Base-by-base conservation (phyloP, 2,888 invertebrate species). In the Tromatobia lineatoria region DNA sequence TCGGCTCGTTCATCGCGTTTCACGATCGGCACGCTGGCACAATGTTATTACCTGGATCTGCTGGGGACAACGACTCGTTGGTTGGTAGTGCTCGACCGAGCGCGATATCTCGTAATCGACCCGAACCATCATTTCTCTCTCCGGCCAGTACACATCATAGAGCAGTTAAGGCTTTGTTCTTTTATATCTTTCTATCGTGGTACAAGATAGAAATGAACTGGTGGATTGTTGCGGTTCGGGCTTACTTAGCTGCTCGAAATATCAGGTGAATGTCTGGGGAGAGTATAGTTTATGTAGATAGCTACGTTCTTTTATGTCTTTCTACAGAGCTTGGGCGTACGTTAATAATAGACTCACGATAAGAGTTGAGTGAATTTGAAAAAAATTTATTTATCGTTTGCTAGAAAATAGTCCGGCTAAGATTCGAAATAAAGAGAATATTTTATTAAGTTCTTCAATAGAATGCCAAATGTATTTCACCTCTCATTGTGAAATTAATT, bases 61-160 rank as follows among this genome's bases (percentile, higher is more conserved):
- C 25, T 73, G 69, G 73, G 47, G 69, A 79, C 82, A 66, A 74
- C 75, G 70, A 74, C 70, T 78, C 78, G 42, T 74, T 11, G 11
- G 67, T 69, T 52, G 34, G 78, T 52, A 73, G 69, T 61, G 74
- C 57, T 73, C 82, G 82, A 73, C 77, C 77, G 77, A 77, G 54
- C 59, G 59, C 82, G 82, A 74, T 78, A 83, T 70, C 79, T 64
- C 75, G 75, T 83, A 79, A 79, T 79, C 74, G 82, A 20, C 34
- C 45, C 18, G 45, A 45, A 61, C 67, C 25, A 47, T 61, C 66
- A 25, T 54, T 71, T 61, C 42, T 59, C 50, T 52, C 47, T 20
- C 25, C 25, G 23, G 54, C 4, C 18, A 57, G 7, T 50, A 57
- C 25, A 57, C 57, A 57, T 57, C 57, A 18, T 18, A 50, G n/a